phyloP scores from a whole-genome alignment of 2,113 vertebrate species.

The Pomatostomus ruficeps region DNA sequence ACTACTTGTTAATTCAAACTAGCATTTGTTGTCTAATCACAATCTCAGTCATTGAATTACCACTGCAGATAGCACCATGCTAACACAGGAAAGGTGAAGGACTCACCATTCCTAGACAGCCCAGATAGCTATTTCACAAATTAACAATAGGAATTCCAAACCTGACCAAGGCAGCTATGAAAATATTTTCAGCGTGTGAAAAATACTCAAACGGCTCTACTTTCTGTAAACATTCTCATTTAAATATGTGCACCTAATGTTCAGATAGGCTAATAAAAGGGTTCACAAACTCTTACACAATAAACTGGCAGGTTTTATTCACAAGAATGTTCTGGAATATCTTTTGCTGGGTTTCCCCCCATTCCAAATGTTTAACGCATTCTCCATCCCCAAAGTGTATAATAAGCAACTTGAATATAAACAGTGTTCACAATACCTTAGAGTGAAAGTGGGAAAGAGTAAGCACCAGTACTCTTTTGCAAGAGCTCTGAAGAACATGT shows the following conservation, averaged over 20 bases:
- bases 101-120: background rate
- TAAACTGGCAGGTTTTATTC: constrained; percentile 38
- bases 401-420: constrained; percentile 48
- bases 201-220: background rate
- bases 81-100: background rate
- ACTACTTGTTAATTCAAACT: background rate
- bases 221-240: background rate
- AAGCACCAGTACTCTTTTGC: background rate
- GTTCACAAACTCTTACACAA: constrained; percentile 5
- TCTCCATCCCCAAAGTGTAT: constrained; percentile 16
- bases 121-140: background rate
- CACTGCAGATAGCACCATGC: background rate
- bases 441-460: constrained; percentile 2
- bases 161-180: background rate
- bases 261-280: constrained; percentile 11
- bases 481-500: constrained; percentile 18
- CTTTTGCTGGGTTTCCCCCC: background rate
- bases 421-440: constrained; percentile 29
- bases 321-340: constrained; percentile 26
- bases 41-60: background rate
- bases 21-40: background rate
- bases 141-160: background rate
- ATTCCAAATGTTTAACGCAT: constrained; percentile 40
- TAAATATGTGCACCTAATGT: background rate
- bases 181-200: background rate